Conservation (phyloP, 2,888 invertebrate species). For the Temnothorax rugatulus region DNA sequence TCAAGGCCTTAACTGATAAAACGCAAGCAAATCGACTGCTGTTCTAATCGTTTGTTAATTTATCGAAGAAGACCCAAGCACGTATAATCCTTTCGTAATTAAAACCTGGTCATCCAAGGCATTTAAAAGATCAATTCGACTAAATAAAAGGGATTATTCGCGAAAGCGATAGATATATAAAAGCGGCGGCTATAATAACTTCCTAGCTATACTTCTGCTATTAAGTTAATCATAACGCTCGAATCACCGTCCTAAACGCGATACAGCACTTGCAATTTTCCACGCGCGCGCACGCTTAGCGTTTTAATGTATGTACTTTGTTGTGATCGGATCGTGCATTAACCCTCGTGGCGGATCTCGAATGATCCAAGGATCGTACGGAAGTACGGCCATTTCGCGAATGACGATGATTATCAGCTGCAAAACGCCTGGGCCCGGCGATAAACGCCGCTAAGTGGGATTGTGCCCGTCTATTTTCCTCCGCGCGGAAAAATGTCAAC, state of each 20-base stretch:
- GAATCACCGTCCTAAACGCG: background rate
- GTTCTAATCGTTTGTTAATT: background rate
- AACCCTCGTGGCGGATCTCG: background rate
- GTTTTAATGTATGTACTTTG: conserved; percentile 25
- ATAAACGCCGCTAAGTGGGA: conserved; percentile 54
- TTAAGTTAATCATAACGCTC: conserved; percentile 29
- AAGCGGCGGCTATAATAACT: background rate
- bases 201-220: background rate
- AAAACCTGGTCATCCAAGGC: background rate
- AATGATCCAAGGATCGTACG: conserved; percentile 23
- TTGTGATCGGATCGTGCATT: conserved; percentile 16
- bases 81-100: background rate
- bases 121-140: background rate
- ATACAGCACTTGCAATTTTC: conserved; percentile 18
- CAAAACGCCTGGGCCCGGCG: conserved; percentile 59
- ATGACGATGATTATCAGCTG: conserved; percentile 62
- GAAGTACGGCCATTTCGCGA: conserved; percentile 40
- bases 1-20: background rate
- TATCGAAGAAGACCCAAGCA: background rate
- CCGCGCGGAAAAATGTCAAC: conserved; percentile 35
- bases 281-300: conserved; percentile 22
- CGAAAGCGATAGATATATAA: too few species aligned
- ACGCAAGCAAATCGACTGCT: background rate
- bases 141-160: background rate
- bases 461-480: conserved; percentile 46